Percentiles rank a stretch among this genome's conserved stretches.
These are phyloP conservation scores for Diarsia brunnea DNA, from an alignment of 2,888 invertebrate species.

Conservation along the genomic window DNA sequence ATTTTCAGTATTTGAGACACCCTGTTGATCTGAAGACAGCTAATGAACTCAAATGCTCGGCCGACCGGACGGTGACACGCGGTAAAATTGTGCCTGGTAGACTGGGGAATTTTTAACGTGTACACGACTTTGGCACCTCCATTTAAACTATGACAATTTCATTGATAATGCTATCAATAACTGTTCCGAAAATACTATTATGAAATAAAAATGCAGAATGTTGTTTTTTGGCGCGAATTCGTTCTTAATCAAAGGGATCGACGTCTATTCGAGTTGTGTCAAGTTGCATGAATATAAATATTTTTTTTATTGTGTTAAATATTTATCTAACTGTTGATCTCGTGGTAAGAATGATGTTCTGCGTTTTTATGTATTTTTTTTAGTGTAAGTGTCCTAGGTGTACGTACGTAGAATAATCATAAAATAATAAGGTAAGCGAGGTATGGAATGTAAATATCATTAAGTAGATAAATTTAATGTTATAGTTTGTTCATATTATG, in stretches of 20 bases:
- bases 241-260: constrained; percentile 59
- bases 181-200: constrained; percentile 79
- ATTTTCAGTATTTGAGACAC: constrained; percentile 70
- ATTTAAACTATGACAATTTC: constrained; percentile 76
- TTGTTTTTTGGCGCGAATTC: constrained; percentile 74
- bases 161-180: constrained; percentile 80
- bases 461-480: constrained; percentile 91
- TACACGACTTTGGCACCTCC: constrained; percentile 69
- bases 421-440: constrained; percentile 84
- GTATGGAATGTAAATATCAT: constrained; percentile 90
- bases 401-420: constrained; percentile 84
- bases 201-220: constrained; percentile 87
- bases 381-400: constrained; percentile 85
- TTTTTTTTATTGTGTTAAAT: constrained; percentile 72
- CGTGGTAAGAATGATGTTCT: constrained; percentile 78
- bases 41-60: constrained; percentile 52
- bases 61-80: no score
- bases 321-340: constrained; percentile 70
- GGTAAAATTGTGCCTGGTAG: constrained; percentile 63
- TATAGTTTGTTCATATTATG: constrained; percentile 91
- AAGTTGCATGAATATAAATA: constrained; percentile 62
- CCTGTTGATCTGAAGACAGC: constrained; percentile 68
- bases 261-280: constrained; percentile 53
- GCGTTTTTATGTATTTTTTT: constrained; percentile 79
- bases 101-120: constrained; percentile 53